A percentile compares a stretch with the other conserved stretches of the same genome.
Conservation (phyloP, 2,888 invertebrate species). For the Cyclophora albipunctata region DNA sequence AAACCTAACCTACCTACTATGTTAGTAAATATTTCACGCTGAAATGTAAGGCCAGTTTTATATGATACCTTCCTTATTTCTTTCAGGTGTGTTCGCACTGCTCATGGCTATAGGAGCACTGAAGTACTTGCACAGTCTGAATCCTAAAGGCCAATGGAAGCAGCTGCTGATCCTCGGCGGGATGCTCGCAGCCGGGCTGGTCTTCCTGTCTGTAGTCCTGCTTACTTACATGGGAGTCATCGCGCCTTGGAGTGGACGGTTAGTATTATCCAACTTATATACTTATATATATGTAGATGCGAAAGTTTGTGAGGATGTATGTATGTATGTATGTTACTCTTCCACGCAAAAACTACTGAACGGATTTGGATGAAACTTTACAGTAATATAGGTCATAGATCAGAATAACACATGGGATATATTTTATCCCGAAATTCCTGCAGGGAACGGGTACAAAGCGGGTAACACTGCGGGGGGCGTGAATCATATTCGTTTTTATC, state of each 20-base stretch:
- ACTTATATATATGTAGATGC: not conserved
- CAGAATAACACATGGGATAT: not conserved
- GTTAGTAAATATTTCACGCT: too few relatives aligned
- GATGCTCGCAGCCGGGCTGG: slow-evolving; percentile 82
- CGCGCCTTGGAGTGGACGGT: slow-evolving; percentile 95
- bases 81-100: slow-evolving; percentile 93
- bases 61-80: too few relatives aligned
- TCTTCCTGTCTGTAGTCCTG: slow-evolving; percentile 88
- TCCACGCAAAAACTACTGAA: too few relatives aligned
- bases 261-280: too few relatives aligned
- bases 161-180: slow-evolving; percentile 88
- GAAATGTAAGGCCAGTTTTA: too few relatives aligned
- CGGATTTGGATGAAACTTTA: too few relatives aligned
- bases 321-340: too few relatives aligned
- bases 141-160: slow-evolving; percentile 93
- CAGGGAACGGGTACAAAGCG: not conserved
- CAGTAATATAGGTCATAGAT: too few relatives aligned
- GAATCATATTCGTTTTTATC: not conserved
- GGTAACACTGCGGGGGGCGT: too few relatives aligned
- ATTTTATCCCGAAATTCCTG: not conserved
- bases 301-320: too few relatives aligned
- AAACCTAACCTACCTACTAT: too few relatives aligned
- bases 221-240: slow-evolving; percentile 96
- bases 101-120: slow-evolving; percentile 91
- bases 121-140: slow-evolving; percentile 89